Conservation (phyloP, 2,888 invertebrate species). For the Eurytoma adleriae region DNA sequence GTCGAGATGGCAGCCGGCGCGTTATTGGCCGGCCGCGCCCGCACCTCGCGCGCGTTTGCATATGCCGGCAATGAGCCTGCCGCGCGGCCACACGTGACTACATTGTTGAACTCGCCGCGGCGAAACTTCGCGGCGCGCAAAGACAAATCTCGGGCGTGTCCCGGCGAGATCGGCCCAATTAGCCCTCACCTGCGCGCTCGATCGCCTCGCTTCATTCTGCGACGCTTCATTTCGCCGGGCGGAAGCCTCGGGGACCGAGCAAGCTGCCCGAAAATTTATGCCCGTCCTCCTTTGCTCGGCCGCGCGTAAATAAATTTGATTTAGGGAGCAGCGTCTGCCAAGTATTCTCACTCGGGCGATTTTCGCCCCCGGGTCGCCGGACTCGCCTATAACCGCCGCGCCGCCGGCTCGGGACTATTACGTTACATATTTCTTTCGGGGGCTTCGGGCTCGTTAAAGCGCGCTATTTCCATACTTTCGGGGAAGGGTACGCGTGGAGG, state of each 20-base stretch:
- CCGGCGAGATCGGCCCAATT: conserved; percentile 33
- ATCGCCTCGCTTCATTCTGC: background rate
- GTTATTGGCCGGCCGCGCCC: conserved; percentile 26
- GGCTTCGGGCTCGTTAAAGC: background rate
- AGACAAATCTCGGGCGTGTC: conserved; percentile 59
- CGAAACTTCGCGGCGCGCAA: conserved; percentile 60
- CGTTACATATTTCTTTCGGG: conserved; percentile 23
- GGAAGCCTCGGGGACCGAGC: background rate
- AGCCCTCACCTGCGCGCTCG: background rate
- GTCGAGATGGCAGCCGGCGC: conserved; percentile 40
- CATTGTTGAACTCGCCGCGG: conserved; percentile 61
- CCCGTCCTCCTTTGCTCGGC: conserved; percentile 18
- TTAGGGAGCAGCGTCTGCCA: conserved; percentile 26
- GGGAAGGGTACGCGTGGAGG: background rate
- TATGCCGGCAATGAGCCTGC: conserved; percentile 62
- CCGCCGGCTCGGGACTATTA: background rate
- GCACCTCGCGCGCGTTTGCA: conserved; percentile 4
- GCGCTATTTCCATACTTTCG: background rate
- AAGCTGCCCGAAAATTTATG: conserved; percentile 23
- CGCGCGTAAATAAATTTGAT: conserved; percentile 39
- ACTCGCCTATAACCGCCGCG: background rate
- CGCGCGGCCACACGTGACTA: conserved; percentile 63
- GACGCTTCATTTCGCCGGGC: background rate
- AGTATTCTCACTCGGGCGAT: background rate
- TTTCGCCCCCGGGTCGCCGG: background rate